Percentiles rank a stretch among this genome's conserved stretches.
phyloP scores from a whole-genome alignment of 2,888 invertebrate genomes.

The Pimpla rufipes region DNA sequence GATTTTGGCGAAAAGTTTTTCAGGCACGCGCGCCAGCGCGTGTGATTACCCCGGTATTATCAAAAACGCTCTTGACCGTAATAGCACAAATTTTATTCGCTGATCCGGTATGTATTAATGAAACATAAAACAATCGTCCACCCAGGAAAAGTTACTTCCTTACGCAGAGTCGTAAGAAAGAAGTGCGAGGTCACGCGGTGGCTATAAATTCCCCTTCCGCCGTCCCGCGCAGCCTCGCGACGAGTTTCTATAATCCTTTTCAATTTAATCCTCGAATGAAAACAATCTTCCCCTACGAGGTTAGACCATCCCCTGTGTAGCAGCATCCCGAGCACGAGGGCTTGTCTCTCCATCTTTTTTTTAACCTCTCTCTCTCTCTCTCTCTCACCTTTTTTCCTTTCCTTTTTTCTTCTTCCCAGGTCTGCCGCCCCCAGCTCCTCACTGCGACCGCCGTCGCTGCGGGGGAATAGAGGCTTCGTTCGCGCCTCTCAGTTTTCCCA shows the following conservation, averaged over 20 bases:
- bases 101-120: not conserved
- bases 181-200: conserved; percentile 32
- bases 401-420: not conserved
- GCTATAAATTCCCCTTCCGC: conserved; percentile 74
- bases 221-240: conserved; percentile 74
- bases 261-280: conserved; percentile 81
- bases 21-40: too few relatives aligned
- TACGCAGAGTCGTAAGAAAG: not conserved
- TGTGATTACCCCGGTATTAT: too few relatives aligned
- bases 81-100: not conserved
- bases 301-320: conserved; percentile 68
- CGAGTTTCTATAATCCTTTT: conserved; percentile 78
- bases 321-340: not conserved
- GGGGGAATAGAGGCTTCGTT: conserved; percentile 47
- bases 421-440: conserved; percentile 20
- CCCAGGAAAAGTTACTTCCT: not conserved
- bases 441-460: conserved; percentile 16
- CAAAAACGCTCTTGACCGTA: not conserved
- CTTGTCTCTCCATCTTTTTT: conserved; percentile 33
- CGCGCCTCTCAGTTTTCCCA: conserved; percentile 51
- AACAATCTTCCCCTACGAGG: conserved; percentile 79
- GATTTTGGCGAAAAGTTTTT: too few relatives aligned
- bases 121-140: not conserved
- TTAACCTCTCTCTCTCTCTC: not conserved
- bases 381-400: conserved; percentile 6